A percentile compares a stretch with the other conserved stretches of the same genome.
Conservation (phyloP, 1,140 invertebrate species). For the Diabrotica virgifera region DNA sequence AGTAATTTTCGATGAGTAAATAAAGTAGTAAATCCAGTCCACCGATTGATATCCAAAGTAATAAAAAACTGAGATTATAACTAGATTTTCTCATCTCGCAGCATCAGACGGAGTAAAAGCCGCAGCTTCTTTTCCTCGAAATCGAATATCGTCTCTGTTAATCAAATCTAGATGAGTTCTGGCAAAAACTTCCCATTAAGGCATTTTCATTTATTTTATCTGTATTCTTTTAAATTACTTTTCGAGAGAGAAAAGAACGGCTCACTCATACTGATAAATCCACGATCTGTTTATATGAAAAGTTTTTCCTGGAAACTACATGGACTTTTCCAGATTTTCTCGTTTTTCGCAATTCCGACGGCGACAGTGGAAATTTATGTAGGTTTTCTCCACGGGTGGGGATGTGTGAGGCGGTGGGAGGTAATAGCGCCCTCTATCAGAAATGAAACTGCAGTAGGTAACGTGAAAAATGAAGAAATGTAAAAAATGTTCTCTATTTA, state of each 20-base stretch:
- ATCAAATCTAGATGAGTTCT: constrained; percentile 14
- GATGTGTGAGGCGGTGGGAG: too few relatives aligned
- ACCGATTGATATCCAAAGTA: too few relatives aligned
- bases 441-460: too few relatives aligned
- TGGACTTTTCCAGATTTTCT: constrained; percentile 5
- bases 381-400: background rate
- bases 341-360: background rate
- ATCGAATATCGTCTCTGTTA: background rate
- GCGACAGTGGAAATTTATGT: constrained; percentile 1
- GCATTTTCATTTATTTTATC: constrained; percentile 9
- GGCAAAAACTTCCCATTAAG: constrained; percentile 6
- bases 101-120: too few relatives aligned
- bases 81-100: too few relatives aligned
- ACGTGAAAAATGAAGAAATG: too few relatives aligned
- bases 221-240: constrained; percentile 12
- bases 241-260: background rate
- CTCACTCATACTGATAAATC: constrained; percentile 9
- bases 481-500: too few relatives aligned
- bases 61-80: too few relatives aligned
- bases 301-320: constrained; percentile 7
- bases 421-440: too few relatives aligned
- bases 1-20: too few relatives aligned
- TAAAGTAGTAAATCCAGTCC: too few relatives aligned
- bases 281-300: constrained; percentile 10
- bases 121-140: too few relatives aligned